Evolutionary conservation across 2,113 vertebrate species (phyloP).

Genomic region (Oryzias curvinotus): DNA sequence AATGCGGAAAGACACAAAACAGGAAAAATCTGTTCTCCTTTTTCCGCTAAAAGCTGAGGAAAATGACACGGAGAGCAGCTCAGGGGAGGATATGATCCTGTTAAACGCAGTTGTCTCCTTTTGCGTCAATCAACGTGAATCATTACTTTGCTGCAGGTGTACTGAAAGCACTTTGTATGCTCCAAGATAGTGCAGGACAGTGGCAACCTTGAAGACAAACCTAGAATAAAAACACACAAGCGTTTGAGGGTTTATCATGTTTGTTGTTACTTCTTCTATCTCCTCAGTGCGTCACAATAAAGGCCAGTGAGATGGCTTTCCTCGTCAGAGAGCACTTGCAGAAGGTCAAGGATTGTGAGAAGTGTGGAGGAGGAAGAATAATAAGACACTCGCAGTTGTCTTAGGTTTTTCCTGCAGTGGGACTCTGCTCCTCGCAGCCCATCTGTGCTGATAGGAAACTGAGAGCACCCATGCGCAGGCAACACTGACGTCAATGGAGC

Average conservation of each 20-base stretch:
- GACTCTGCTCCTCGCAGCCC: conserved; percentile 43
- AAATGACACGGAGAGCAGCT: conserved; percentile 80
- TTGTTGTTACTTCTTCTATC: conserved; percentile 22
- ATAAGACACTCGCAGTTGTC: conserved; percentile 42
- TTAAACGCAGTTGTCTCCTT: conserved; percentile 35
- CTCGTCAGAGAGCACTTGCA: conserved; percentile 31
- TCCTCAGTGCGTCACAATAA: conserved; percentile 28
- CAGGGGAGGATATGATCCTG: conserved; percentile 60
- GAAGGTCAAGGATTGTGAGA: conserved; percentile 59
- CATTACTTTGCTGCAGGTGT: conserved; percentile 49
- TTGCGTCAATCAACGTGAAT: conserved; percentile 32
- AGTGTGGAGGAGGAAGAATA: conserved; percentile 57
- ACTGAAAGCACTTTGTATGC: conserved; percentile 15
- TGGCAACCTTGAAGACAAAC: neutral
- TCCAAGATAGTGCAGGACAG: neutral
- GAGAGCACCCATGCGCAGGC: conserved; percentile 42
- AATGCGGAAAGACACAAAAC: conserved; percentile 75
- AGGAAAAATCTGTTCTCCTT: conserved; percentile 85
- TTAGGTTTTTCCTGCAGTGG: conserved; percentile 61
- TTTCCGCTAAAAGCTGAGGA: conserved; percentile 63
- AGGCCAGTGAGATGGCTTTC: conserved; percentile 12
- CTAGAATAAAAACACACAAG: neutral
- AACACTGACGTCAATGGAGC: conserved; percentile 67
- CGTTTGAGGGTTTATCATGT: conserved; percentile 3
- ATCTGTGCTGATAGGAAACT: conserved; percentile 68